phyloP scores from a whole-genome alignment of 2,888 invertebrate genomes.

The Drosophila lutescens region DNA sequence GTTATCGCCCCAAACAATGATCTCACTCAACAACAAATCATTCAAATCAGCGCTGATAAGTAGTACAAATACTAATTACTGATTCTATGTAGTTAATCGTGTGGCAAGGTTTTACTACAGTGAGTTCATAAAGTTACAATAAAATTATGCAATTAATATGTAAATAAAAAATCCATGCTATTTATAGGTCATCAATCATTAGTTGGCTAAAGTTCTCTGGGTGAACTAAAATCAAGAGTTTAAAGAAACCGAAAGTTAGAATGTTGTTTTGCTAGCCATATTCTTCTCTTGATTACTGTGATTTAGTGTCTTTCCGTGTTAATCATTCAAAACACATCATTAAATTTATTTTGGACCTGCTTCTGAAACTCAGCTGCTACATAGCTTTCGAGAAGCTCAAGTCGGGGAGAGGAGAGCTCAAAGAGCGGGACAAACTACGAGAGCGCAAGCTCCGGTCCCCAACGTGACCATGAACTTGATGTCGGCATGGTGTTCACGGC shows the following conservation, averaged over 20 bases:
- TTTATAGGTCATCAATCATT: slow-evolving; percentile 20
- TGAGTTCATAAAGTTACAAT: neutral
- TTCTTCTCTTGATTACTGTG: slow-evolving; percentile 36
- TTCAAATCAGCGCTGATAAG: slow-evolving; percentile 40
- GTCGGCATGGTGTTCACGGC: slow-evolving; percentile 40
- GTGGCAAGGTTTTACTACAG: neutral
- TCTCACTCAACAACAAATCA: slow-evolving; percentile 53
- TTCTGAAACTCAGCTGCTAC: slow-evolving; percentile 21
- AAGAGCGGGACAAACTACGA: slow-evolving; percentile 37
- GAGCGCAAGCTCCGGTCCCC: slow-evolving; percentile 64
- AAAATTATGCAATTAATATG: slow-evolving; percentile 7
- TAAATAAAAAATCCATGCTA: slow-evolving; percentile 10
- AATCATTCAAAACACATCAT: slow-evolving; percentile 36
- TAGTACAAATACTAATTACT: slow-evolving; percentile 6
- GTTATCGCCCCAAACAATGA: slow-evolving; percentile 54
- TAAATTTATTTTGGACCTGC: slow-evolving; percentile 27
- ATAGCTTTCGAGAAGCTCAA: slow-evolving; percentile 24
- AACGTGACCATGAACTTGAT: slow-evolving; percentile 80
- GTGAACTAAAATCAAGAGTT: slow-evolving; percentile 27
- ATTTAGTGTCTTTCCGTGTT: slow-evolving; percentile 34
- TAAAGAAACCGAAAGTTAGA: slow-evolving; percentile 62
- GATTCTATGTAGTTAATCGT: slow-evolving; percentile 1
- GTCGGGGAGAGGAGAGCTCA: neutral
- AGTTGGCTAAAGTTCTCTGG: slow-evolving; percentile 1
- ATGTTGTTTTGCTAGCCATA: slow-evolving; percentile 21